phyloP scores from a whole-genome alignment of 2,113 vertebrate genomes.

The Cyanocitta stelleri region DNA sequence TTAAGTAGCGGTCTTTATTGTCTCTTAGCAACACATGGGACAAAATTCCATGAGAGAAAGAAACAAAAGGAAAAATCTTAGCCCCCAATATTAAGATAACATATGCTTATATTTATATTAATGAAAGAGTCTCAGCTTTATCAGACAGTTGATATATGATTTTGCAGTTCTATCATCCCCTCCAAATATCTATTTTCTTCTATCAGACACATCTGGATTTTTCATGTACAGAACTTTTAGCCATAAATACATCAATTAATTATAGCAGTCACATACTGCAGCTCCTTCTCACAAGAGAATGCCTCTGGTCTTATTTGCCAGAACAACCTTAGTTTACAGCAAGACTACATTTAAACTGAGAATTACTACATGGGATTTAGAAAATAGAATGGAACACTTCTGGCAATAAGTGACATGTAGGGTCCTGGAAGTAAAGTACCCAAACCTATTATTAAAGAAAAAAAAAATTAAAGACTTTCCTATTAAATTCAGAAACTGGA shows the following conservation, averaged over 20 bases:
- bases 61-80: neutral
- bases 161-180: neutral
- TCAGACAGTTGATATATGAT: neutral
- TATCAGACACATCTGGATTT: neutral
- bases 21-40: neutral
- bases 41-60: neutral
- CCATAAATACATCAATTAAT: constrained; percentile 32
- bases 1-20: neutral
- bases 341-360: constrained; percentile 42
- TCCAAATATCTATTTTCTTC: neutral
- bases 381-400: constrained; percentile 5
- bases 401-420: neutral
- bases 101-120: neutral
- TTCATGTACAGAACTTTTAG: neutral
- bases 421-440: constrained; percentile 18
- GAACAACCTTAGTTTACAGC: constrained; percentile 8
- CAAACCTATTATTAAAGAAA: neutral
- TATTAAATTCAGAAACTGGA: constrained; percentile 5
- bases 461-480: neutral
- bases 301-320: neutral
- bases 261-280: neutral
- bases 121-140: neutral
- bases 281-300: constrained; percentile 38
- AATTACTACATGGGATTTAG: constrained; percentile 29
- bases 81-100: neutral